phyloP scores from a whole-genome alignment of 2,888 invertebrate genomes.

The Nemapogon koenigi region DNA sequence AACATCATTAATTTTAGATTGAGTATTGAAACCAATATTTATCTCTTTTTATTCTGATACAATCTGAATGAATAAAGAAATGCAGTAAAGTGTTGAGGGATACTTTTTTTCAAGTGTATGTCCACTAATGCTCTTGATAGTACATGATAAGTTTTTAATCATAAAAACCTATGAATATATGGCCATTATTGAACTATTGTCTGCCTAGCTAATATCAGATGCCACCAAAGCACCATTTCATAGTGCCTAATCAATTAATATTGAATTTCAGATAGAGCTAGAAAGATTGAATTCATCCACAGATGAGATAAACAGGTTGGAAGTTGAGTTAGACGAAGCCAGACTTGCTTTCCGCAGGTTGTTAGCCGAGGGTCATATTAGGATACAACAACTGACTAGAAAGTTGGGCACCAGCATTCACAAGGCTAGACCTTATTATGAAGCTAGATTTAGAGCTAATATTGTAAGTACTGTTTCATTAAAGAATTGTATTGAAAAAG shows the following conservation, averaged over 20 bases:
- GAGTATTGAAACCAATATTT: not conserved
- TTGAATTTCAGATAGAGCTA: conserved; percentile 77
- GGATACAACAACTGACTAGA: conserved; percentile 79
- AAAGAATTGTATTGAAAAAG: too few relatives aligned
- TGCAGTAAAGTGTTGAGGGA: too few relatives aligned
- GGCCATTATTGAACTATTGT: too few relatives aligned
- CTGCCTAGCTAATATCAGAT: too few relatives aligned
- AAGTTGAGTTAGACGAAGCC: conserved; percentile 89
- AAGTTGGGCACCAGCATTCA: conserved; percentile 87
- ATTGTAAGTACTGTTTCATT: conserved; percentile 72
- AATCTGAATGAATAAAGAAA: too few relatives aligned
- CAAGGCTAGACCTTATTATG: conserved; percentile 89
- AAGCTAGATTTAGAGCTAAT: conserved; percentile 83
- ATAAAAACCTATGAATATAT: too few relatives aligned
- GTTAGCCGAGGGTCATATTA: conserved; percentile 81
- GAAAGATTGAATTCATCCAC: conserved; percentile 90
- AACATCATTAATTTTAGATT: too few relatives aligned
- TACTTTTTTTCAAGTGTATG: too few relatives aligned
- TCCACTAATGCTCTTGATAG: too few relatives aligned
- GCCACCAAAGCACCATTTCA: too few relatives aligned
- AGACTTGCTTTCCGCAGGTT: conserved; percentile 81
- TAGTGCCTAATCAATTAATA: conserved; percentile 9
- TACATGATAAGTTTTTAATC: too few relatives aligned
- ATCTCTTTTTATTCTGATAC: too few relatives aligned
- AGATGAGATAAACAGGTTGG: conserved; percentile 90